Evolutionary conservation across 2,888 invertebrate species (phyloP).

Genomic region (Celastrina argiolus): DNA sequence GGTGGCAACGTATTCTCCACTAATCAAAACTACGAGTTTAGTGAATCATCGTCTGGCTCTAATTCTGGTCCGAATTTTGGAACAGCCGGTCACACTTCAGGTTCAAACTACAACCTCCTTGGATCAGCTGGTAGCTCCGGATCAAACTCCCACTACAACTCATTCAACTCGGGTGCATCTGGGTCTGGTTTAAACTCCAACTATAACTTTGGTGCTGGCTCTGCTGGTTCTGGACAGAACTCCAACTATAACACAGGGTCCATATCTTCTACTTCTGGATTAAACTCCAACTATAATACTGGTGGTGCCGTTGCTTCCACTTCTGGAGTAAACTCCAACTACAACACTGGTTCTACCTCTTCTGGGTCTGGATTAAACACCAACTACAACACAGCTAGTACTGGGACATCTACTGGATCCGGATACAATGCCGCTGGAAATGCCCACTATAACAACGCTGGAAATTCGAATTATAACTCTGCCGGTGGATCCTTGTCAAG

Average conservation of each 20-base stretch:
- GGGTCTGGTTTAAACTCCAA: conserved; percentile 24
- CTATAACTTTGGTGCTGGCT: conserved; percentile 23
- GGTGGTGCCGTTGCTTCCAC: background rate
- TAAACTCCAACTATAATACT: background rate
- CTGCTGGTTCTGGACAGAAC: conserved; percentile 17
- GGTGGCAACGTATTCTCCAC: conserved; percentile 22
- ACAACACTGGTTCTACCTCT: conserved; percentile 32
- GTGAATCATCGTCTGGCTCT: background rate
- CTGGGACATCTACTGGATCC: background rate
- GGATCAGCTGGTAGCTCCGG: conserved; percentile 22
- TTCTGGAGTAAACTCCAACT: conserved; percentile 33
- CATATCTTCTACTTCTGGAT: background rate
- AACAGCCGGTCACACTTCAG: background rate
- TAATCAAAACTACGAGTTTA: conserved; percentile 5
- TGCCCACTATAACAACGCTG: conserved; percentile 26
- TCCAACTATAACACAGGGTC: background rate
- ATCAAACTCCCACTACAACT: conserved; percentile 23
- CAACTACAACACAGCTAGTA: background rate
- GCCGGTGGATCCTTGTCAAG: conserved; percentile 15
- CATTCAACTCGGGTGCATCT: background rate
- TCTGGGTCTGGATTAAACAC: background rate
- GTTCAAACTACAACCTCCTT: conserved; percentile 18
- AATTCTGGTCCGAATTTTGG: background rate
- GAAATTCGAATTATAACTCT: background rate
- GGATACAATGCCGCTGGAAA: conserved; percentile 38